Conservation (phyloP, 2,113 vertebrate species). For the Indri indri region DNA sequence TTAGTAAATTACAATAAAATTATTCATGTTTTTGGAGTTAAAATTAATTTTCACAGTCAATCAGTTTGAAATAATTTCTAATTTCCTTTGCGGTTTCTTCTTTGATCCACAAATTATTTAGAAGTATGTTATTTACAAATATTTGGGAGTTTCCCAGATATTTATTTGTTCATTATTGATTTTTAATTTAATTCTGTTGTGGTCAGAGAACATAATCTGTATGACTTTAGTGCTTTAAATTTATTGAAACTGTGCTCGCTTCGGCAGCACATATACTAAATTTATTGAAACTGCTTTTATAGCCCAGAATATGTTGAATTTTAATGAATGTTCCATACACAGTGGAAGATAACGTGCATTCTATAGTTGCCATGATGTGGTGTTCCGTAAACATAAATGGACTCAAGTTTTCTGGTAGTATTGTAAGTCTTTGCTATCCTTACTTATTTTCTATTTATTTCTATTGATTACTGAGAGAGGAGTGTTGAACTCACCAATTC, state of each 20-base stretch:
- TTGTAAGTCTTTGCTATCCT: neutral
- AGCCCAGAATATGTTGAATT: neutral
- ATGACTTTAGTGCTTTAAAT: conserved; percentile 10
- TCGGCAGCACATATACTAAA: neutral
- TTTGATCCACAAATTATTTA: neutral
- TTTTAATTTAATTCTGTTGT: conserved; percentile 8
- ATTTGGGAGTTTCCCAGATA: neutral
- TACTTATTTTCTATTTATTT: neutral
- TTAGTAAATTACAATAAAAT: neutral
- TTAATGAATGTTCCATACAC: neutral
- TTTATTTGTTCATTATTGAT: neutral
- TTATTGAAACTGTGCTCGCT: neutral
- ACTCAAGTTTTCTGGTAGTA: neutral
- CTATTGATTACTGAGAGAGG: neutral
- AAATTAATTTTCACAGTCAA: neutral
- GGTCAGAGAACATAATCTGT: neutral
- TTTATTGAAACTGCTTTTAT: neutral
- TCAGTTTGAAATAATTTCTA: conserved; percentile 5
- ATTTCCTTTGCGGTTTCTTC: conserved; percentile 15
- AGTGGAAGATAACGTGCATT: neutral
- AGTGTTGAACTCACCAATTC: neutral
- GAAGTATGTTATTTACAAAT: neutral
- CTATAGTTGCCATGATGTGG: neutral
- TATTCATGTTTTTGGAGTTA: neutral
- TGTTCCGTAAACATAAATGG: neutral